phyloP scores from a whole-genome alignment of 2,113 vertebrate species.

The Salvelinus alpinus region DNA sequence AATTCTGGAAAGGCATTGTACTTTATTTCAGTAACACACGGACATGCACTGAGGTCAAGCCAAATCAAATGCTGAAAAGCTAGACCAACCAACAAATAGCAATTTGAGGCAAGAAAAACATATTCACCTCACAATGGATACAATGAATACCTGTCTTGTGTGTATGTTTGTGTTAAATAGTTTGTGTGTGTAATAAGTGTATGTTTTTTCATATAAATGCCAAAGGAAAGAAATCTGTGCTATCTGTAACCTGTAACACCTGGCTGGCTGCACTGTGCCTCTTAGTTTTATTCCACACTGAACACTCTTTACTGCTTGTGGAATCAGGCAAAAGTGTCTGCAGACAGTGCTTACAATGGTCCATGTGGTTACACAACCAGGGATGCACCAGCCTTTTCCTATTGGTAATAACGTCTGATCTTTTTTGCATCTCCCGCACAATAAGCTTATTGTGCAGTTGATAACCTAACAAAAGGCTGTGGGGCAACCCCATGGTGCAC shows the following conservation, averaged over 20 bases:
- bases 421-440: conserved; percentile 29
- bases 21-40: conserved; percentile 19
- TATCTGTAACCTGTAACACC: not conserved
- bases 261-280: not conserved
- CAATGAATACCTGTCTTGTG: not conserved
- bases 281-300: conserved; percentile 7
- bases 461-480: conserved; percentile 6
- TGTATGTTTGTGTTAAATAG: not conserved
- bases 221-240: not conserved
- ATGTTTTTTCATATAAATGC: not conserved
- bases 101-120: not conserved
- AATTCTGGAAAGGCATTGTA: conserved; percentile 23
- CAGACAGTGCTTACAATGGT: conserved; percentile 19
- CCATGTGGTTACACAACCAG: conserved; percentile 20
- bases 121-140: not conserved
- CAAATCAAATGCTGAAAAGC: not conserved
- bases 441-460: conserved; percentile 15
- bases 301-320: not conserved
- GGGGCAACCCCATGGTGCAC: conserved; percentile 6
- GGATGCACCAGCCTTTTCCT: conserved; percentile 20
- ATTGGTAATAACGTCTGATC: conserved; percentile 37
- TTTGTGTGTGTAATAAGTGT: not conserved
- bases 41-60: not conserved
- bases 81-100: not conserved
- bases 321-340: conserved; percentile 28